Percentiles rank a stretch among this genome's conserved stretches.
Evolutionary conservation across 2,888 invertebrate genomes (phyloP).

Genomic region (Eurytoma adleriae): DNA sequence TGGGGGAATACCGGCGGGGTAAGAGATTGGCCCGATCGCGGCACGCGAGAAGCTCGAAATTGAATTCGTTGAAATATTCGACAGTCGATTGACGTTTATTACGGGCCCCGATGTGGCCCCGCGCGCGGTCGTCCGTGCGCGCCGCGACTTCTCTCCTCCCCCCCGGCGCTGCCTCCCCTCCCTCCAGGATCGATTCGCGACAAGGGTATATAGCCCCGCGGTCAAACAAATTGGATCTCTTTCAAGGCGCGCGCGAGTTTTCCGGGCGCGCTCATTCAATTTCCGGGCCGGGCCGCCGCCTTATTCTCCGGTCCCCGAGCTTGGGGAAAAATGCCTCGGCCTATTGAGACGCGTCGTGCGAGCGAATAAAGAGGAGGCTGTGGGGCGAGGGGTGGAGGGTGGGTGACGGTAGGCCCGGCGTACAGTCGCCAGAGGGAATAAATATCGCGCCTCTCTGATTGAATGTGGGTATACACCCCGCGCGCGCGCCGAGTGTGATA

Average conservation of each 20-base stretch:
- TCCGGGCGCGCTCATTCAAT: conserved; percentile 43
- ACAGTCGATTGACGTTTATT: conserved; percentile 61
- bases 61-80: conserved; percentile 60
- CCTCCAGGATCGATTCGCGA: conserved; percentile 42
- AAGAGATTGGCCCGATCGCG: conserved; percentile 30
- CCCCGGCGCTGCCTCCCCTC: background rate
- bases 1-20: background rate
- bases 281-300: conserved; percentile 25
- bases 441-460: conserved; percentile 18
- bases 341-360: conserved; percentile 7
- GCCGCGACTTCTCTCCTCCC: background rate
- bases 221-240: conserved; percentile 58
- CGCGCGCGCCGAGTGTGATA: no score
- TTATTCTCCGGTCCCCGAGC: background rate
- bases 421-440: conserved; percentile 20
- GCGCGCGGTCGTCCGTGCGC: background rate
- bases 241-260: conserved; percentile 33
- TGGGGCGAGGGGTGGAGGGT: background rate
- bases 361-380: background rate
- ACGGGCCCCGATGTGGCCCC: conserved; percentile 1
- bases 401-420: background rate
- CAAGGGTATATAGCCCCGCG: conserved; percentile 49
- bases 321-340: conserved; percentile 19
- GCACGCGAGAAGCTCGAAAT: conserved; percentile 35
- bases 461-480: background rate